These are phyloP conservation scores for Orientallactaga sibirica DNA, from an alignment of 2,797 vertebrate species.

Conservation along the genomic window DNA sequence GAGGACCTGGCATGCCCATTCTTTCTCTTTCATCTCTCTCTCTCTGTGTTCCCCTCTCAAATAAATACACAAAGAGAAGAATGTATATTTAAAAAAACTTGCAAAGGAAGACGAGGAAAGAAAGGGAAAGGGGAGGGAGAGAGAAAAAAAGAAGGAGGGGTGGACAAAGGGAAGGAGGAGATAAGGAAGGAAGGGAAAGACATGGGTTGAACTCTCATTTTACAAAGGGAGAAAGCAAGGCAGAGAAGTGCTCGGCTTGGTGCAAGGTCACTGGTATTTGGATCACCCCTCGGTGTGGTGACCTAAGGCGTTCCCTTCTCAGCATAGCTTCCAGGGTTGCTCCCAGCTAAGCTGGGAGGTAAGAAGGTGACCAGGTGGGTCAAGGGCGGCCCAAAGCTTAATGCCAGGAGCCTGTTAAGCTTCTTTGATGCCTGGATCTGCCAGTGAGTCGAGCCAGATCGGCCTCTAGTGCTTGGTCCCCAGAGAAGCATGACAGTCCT, in stretches of 20 bases:
- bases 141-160: neutral
- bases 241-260: neutral
- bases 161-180: neutral
- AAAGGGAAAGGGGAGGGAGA: neutral
- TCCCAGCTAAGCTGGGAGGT: neutral
- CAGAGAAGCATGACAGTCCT: neutral
- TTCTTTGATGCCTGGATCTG: conserved; percentile 21
- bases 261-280: neutral
- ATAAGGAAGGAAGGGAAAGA: neutral
- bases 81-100: no score
- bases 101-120: no score
- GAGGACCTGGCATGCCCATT: no score
- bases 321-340: neutral
- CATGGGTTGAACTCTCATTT: neutral
- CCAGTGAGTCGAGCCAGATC: neutral
- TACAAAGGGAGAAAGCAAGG: neutral
- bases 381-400: conserved; percentile 37
- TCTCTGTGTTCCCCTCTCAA: no score
- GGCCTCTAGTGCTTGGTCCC: neutral
- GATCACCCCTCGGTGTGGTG: neutral
- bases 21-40: no score
- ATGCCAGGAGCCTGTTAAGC: conserved; percentile 43
- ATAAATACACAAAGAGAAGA: no score
- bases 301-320: neutral
- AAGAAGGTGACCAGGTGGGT: neutral